These are phyloP conservation scores for Glossophaga mutica DNA, from an alignment of 2,797 vertebrate species.

Conservation along the genomic window DNA sequence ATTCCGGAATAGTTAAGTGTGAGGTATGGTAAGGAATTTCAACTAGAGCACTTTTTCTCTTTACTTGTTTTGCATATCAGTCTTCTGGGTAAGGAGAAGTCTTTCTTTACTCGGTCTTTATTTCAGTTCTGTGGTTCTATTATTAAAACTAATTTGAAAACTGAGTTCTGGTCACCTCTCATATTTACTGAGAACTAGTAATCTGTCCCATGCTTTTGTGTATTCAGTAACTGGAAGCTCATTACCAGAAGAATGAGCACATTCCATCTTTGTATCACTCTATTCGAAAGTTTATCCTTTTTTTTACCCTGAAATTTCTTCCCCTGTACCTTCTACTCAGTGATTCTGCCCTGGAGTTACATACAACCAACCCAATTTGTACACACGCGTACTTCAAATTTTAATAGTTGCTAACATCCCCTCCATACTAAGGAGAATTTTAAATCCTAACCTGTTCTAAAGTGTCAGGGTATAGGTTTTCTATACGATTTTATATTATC, in stretches of 20 bases:
- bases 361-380: background rate
- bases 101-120: background rate
- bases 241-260: background rate
- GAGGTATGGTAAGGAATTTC: background rate
- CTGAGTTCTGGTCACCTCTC: background rate
- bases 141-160: slow-evolving; percentile 20
- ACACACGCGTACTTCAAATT: background rate
- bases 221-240: background rate
- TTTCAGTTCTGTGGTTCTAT: background rate
- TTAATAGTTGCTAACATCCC: background rate
- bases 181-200: background rate
- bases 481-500: background rate
- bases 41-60: background rate
- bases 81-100: background rate
- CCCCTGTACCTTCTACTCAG: background rate
- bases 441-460: background rate
- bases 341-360: background rate
- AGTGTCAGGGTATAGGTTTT: background rate
- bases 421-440: slow-evolving; percentile 3
- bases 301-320: background rate
- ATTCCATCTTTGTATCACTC: background rate
- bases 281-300: background rate
- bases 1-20: background rate
- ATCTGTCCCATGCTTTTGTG: background rate
- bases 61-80: background rate